Evolutionary conservation across 2,113 vertebrate genomes (phyloP).

Genomic region (Nerophis lumbriciformis): DNA sequence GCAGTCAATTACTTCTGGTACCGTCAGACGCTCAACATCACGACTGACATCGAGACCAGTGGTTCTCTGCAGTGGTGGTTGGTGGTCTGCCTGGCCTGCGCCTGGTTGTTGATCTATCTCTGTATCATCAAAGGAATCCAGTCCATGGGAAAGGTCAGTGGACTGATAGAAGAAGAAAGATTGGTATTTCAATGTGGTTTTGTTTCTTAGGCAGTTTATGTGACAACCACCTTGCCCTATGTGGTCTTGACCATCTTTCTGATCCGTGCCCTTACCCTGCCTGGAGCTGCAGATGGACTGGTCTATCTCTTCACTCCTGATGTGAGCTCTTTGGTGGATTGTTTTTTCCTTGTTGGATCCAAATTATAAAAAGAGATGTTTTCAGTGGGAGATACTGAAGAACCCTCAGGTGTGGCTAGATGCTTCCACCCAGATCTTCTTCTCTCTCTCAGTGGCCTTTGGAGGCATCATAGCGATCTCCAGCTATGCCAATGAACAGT

Average conservation of each 20-base stretch:
- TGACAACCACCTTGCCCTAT: constrained; percentile 86
- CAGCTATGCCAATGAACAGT: constrained; percentile 85
- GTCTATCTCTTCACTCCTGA: constrained; percentile 85
- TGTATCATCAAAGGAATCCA: constrained; percentile 85
- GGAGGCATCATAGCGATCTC: constrained; percentile 89
- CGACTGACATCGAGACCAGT: constrained; percentile 58
- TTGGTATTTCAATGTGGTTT: background rate
- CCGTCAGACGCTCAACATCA: constrained; percentile 83
- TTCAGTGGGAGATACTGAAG: constrained; percentile 76
- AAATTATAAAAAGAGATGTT: background rate
- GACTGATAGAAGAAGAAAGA: background rate
- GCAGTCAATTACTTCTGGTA: constrained; percentile 92
- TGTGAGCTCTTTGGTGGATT: constrained; percentile 56
- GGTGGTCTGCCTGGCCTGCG: constrained; percentile 72
- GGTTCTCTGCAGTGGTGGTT: constrained; percentile 80
- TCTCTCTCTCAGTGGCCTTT: constrained; percentile 86
- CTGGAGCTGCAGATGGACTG: constrained; percentile 80
- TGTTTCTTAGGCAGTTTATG: constrained; percentile 78
- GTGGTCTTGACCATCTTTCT: constrained; percentile 86
- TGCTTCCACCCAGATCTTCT: constrained; percentile 91
- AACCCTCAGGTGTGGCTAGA: constrained; percentile 88
- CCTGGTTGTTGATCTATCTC: constrained; percentile 81
- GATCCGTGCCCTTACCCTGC: constrained; percentile 79
- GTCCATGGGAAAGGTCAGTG: constrained; percentile 82
- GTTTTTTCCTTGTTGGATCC: background rate